Percentiles rank a stretch among this genome's conserved stretches.
phyloP scores from a whole-genome alignment of 2,113 vertebrate genomes.

The Chunga burmeisteri region DNA sequence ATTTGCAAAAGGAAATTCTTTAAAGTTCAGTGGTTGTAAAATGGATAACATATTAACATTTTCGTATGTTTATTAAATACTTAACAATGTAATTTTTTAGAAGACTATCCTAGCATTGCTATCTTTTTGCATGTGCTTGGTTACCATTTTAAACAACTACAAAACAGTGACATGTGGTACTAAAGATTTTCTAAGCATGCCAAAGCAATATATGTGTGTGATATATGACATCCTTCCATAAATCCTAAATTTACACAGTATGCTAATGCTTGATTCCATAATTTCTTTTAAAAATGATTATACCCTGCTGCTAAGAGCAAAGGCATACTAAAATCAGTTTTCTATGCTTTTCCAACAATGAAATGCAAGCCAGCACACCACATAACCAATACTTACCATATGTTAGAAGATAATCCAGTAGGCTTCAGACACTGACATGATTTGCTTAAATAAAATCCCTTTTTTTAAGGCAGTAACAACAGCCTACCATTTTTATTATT shows the following conservation, averaged over 20 bases:
- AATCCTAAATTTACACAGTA: constrained; percentile 68
- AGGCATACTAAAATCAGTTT: constrained; percentile 69
- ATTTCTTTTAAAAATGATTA: constrained; percentile 72
- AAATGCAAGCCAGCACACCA: constrained; percentile 59
- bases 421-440: constrained; percentile 65
- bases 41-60: constrained; percentile 21
- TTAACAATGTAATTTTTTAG: constrained; percentile 29
- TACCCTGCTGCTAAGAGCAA: constrained; percentile 65
- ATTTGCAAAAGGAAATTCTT: not conserved
- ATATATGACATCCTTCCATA: constrained; percentile 58
- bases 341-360: constrained; percentile 70
- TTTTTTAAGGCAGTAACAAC: constrained; percentile 50
- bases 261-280: constrained; percentile 66
- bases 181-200: constrained; percentile 59
- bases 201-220: constrained; percentile 56
- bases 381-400: constrained; percentile 62
- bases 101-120: not conserved
- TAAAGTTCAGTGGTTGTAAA: constrained; percentile 2
- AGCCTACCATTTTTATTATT: constrained; percentile 40
- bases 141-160: constrained; percentile 56
- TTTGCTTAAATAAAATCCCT: constrained; percentile 61
- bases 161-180: constrained; percentile 64
- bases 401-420: constrained; percentile 67
- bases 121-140: constrained; percentile 43
- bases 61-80: constrained; percentile 17